These are phyloP conservation scores for Parotia lawesii DNA, from an alignment of 2,113 vertebrate species.

Conservation along the genomic window DNA sequence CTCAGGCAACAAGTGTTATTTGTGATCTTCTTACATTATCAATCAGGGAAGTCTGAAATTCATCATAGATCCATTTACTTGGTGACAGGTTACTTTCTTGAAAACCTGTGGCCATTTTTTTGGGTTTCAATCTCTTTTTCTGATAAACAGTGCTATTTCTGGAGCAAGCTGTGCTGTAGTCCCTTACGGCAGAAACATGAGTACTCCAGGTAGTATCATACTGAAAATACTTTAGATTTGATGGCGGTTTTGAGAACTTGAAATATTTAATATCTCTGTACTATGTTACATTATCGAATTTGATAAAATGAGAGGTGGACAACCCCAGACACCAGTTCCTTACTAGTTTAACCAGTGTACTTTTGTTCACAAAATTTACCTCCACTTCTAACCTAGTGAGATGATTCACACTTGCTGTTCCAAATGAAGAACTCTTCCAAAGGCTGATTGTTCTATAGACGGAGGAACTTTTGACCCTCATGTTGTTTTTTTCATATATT, in stretches of 20 bases:
- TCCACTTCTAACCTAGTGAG: background rate
- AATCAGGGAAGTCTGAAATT: background rate
- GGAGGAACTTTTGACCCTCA: background rate
- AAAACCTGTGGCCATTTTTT: background rate
- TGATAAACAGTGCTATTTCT: background rate
- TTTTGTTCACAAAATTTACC: background rate
- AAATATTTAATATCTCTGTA: background rate
- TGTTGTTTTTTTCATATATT: background rate
- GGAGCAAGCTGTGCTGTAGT: background rate
- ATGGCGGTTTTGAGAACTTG: background rate
- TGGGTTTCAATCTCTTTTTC: background rate
- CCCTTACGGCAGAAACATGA: background rate
- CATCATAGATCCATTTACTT: background rate
- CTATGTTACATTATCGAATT: background rate
- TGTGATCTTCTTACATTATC: background rate
- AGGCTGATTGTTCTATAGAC: background rate
- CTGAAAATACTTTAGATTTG: background rate
- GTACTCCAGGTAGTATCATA: background rate
- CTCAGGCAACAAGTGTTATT: background rate
- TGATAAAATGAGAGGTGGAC: background rate
- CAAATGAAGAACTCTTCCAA: background rate
- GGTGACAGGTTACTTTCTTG: background rate
- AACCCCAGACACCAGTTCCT: background rate
- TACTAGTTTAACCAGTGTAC: background rate
- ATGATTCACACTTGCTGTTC: background rate